phyloP scores from a whole-genome alignment of 2,888 invertebrate genomes.

The Perithous albicinctus region DNA sequence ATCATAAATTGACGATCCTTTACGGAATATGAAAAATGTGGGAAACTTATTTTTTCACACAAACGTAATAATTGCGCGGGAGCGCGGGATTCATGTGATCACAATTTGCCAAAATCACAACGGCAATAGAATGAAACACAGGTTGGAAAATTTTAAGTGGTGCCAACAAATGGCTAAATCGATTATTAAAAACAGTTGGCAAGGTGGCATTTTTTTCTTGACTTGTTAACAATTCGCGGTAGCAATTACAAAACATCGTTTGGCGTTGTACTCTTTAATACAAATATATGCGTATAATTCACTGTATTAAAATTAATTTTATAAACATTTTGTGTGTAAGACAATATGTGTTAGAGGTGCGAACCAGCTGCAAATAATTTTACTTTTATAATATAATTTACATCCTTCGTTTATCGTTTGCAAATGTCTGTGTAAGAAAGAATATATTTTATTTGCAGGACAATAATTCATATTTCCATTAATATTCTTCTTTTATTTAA shows the following conservation, averaged over 20 bases:
- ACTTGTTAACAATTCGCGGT: slow-evolving; percentile 2
- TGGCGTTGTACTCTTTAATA: background rate
- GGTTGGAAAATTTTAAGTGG: background rate
- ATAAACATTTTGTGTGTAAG: too few species aligned
- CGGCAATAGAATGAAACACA: background rate
- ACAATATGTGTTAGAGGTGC: too few species aligned
- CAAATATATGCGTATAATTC: background rate
- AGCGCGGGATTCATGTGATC: background rate
- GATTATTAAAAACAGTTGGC: background rate
- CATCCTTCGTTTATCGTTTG: too few species aligned
- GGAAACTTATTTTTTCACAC: background rate
- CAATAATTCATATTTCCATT: too few species aligned
- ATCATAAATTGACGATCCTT: too few species aligned
- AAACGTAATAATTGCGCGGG: background rate
- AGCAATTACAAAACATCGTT: background rate
- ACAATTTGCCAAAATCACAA: background rate
- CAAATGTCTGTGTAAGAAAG: too few species aligned
- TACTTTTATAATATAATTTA: too few species aligned
- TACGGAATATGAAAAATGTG: too few species aligned
- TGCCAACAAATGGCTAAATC: background rate
- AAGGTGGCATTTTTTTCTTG: background rate
- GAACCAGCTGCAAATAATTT: too few species aligned
- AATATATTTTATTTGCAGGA: too few species aligned
- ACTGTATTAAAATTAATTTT: too few species aligned
- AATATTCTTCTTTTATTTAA: too few species aligned